Percentiles rank a stretch among this genome's conserved stretches.
These are phyloP conservation scores for Picathartes gymnocephalus DNA, from an alignment of 2,113 vertebrate genomes.

Conservation along the genomic window DNA sequence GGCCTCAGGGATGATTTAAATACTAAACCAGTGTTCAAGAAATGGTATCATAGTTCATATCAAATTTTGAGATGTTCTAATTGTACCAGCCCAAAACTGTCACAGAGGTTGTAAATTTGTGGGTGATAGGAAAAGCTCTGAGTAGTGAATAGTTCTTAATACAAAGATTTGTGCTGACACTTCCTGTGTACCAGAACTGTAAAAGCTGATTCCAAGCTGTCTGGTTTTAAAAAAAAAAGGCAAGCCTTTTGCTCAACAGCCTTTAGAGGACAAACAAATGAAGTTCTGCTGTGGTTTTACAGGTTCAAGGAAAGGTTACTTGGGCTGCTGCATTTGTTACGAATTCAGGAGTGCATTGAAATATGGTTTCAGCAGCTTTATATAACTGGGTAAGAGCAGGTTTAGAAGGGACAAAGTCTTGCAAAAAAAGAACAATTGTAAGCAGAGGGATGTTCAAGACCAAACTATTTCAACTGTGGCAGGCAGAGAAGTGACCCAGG, in stretches of 20 bases:
- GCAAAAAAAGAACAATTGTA: not conserved
- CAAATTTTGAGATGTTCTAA: not conserved
- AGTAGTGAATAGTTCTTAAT: not conserved
- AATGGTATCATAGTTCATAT: not conserved
- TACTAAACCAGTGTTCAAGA: not conserved
- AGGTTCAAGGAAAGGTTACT: not conserved
- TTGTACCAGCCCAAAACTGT: not conserved
- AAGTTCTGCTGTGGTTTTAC: not conserved
- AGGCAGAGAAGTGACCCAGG: not conserved
- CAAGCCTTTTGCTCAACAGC: not conserved
- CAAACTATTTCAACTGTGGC: not conserved
- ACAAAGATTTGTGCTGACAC: not conserved
- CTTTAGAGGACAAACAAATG: not conserved
- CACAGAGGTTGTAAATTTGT: not conserved
- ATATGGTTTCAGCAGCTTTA: not conserved
- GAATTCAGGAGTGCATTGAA: not conserved
- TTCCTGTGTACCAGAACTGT: not conserved
- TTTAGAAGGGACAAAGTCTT: not conserved
- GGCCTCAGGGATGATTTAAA: not conserved
- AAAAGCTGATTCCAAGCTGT: not conserved
- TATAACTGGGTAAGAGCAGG: not conserved
- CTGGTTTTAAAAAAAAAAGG: not conserved
- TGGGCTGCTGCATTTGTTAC: not conserved
- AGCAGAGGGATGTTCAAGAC: not conserved
- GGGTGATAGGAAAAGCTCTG: not conserved